Percentiles rank a stretch among this genome's conserved stretches.
Evolutionary conservation across 2,797 vertebrate species (phyloP).

Genomic region (Pangasius mekongensis): DNA sequence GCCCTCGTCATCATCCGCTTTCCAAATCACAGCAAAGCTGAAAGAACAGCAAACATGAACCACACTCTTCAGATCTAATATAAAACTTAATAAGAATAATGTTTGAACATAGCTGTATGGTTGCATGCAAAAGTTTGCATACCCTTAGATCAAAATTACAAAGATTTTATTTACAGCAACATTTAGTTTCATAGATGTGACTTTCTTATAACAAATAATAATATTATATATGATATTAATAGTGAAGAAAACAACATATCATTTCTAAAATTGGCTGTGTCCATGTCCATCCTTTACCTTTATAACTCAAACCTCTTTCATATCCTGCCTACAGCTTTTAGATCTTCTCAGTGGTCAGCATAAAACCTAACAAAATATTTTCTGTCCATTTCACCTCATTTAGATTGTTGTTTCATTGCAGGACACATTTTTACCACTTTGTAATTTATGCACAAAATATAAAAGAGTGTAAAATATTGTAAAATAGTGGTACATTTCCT

Average conservation of each 20-base stretch:
- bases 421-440: not conserved
- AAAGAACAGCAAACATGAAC: not conserved
- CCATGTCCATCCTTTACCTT: not conserved
- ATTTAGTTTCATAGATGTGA: not conserved
- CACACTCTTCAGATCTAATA: not conserved
- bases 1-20: constrained; percentile 19
- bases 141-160: not conserved
- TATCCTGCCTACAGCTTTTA: not conserved
- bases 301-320: not conserved
- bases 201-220: not conserved
- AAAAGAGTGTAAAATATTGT: not conserved
- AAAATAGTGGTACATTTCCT: not conserved
- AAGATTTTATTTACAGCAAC: not conserved
- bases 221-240: no score
- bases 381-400: not conserved
- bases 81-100: not conserved
- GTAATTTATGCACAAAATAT: not conserved
- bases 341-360: not conserved
- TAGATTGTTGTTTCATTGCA: no score
- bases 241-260: not conserved
- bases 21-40: not conserved
- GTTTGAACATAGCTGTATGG: not conserved
- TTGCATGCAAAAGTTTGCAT: not conserved
- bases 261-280: not conserved
- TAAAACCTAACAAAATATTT: not conserved